Conservation (phyloP, 2,113 vertebrate genomes). For the Narcine bancroftii region DNA sequence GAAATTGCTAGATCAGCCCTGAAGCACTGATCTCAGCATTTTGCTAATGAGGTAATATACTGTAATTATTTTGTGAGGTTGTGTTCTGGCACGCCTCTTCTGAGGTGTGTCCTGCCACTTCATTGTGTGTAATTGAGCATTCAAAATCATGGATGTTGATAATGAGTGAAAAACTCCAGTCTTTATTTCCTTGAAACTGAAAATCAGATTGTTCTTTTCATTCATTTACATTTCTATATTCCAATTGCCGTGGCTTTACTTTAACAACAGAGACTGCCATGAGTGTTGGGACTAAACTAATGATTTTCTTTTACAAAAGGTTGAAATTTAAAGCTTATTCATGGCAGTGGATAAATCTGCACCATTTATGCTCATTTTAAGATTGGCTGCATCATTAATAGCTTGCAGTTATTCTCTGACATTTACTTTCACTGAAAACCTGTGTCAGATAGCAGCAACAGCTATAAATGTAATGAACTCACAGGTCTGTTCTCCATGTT, state of each 20-base stretch:
- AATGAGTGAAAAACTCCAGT: neutral
- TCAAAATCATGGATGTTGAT: too few species aligned
- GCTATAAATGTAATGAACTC: neutral
- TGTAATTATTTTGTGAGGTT: too few species aligned
- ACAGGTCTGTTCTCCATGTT: neutral
- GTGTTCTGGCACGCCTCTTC: too few species aligned
- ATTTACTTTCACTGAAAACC: conserved; percentile 12
- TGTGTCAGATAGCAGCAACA: conserved; percentile 14
- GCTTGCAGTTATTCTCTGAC: neutral
- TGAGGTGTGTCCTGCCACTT: too few species aligned
- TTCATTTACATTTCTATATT: neutral
- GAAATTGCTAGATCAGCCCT: too few species aligned
- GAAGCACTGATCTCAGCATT: too few species aligned
- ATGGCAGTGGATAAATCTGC: neutral
- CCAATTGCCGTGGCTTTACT: neutral
- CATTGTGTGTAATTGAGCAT: too few species aligned
- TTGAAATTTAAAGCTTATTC: neutral
- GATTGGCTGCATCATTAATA: neutral
- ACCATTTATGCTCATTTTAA: neutral
- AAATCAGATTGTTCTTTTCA: neutral
- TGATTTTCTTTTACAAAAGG: neutral
- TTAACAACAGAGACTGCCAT: neutral
- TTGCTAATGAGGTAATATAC: too few species aligned
- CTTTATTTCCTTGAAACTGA: neutral
- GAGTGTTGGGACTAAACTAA: neutral